phyloP scores from a whole-genome alignment of 2,113 vertebrate species.

The Fulica atra region DNA sequence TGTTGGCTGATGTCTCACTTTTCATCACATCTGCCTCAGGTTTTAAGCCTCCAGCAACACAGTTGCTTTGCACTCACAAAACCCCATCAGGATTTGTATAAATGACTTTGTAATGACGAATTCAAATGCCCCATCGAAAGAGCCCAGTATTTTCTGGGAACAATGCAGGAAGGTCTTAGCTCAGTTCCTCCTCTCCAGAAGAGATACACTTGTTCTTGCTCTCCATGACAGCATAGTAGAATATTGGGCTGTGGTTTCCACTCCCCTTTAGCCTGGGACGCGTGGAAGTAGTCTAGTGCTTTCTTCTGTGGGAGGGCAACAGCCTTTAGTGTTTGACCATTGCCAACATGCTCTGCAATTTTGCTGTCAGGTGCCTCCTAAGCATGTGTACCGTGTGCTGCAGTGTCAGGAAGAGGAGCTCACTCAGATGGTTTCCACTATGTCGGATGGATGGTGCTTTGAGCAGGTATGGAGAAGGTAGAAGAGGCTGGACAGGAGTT shows the following conservation, averaged over 20 bases:
- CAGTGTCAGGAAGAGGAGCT: constrained; percentile 96
- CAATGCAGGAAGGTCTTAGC: background rate
- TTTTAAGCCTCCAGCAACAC: background rate
- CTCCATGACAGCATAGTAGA: background rate
- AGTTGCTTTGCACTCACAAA: background rate
- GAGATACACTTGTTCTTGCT: background rate
- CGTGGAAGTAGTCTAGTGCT: background rate
- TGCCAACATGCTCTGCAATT: background rate
- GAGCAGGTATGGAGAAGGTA: constrained; percentile 86
- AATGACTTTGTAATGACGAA: background rate
- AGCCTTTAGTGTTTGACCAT: background rate
- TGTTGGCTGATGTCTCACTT: background rate
- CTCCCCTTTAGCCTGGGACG: background rate
- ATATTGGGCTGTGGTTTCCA: background rate
- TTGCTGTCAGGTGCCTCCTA: constrained; percentile 83
- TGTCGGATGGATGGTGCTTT: constrained; percentile 98
- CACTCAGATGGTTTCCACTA: constrained; percentile 98
- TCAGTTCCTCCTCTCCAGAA: background rate
- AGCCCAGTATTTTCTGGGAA: background rate
- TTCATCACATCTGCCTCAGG: background rate
- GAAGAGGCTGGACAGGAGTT: background rate
- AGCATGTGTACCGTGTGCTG: constrained; percentile 88
- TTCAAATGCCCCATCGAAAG: background rate
- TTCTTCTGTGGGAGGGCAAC: background rate
- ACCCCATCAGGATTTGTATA: background rate